Evolutionary conservation across 2,113 vertebrate genomes (phyloP).

Genomic region (Grammomys surdaster): DNA sequence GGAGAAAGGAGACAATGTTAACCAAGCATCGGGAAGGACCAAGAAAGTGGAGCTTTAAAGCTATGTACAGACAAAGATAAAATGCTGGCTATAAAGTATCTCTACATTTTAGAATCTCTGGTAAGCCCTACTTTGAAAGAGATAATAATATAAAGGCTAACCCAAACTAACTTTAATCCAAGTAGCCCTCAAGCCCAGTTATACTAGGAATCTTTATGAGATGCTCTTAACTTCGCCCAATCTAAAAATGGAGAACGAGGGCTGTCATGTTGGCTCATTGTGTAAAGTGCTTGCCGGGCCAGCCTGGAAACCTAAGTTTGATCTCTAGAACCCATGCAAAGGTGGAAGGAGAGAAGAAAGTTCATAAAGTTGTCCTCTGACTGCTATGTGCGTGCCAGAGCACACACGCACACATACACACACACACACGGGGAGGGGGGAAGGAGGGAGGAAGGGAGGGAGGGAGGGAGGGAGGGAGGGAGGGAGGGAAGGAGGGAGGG

Average conservation of each 20-base stretch:
- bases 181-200: slow-evolving; percentile 20
- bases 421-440: too few species aligned
- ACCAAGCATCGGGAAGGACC: background rate
- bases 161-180: slow-evolving; percentile 27
- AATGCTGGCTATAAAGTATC: background rate
- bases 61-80: slow-evolving; percentile 2
- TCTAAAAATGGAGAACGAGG: background rate
- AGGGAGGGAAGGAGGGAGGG: rapidly evolving
- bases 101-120: slow-evolving; percentile 31
- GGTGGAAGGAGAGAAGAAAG: background rate
- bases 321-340: background rate
- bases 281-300: background rate
- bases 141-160: slow-evolving; percentile 26
- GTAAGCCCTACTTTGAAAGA: slow-evolving; percentile 33
- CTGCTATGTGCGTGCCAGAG: background rate
- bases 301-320: background rate
- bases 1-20: background rate
- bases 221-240: slow-evolving; percentile 11
- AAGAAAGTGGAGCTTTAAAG: background rate
- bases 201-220: background rate
- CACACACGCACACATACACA: background rate
- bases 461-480: rapidly evolving
- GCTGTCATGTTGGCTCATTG: background rate
- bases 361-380: background rate
- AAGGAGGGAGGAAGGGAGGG: rapidly evolving